Conservation (phyloP, 2,888 invertebrate genomes). For the Tipula confusa region DNA sequence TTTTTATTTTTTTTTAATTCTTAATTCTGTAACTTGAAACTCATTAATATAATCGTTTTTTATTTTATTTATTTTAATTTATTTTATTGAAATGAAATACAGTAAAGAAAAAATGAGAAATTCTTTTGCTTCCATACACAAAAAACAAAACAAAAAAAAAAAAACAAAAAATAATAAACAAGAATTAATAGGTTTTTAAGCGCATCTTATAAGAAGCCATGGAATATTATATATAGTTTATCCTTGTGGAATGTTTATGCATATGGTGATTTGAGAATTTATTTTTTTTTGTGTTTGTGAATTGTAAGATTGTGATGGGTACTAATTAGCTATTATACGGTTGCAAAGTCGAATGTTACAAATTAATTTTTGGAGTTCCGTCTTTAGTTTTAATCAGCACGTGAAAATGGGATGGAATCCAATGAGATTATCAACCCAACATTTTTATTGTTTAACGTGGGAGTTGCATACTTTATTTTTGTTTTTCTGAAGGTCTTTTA, state of each 20-base stretch:
- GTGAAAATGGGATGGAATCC: not conserved
- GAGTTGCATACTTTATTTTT: too few relatives aligned
- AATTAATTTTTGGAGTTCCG: not conserved
- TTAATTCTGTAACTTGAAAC: constrained; percentile 28
- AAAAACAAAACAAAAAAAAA: not conserved
- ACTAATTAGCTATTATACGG: constrained; percentile 12
- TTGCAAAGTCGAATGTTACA: not conserved
- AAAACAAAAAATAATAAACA: not conserved
- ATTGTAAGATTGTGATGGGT: constrained; percentile 21
- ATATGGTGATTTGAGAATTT: not conserved
- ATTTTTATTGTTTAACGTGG: too few relatives aligned
- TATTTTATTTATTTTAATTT: constrained; percentile 5
- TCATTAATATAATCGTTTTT: constrained; percentile 30
- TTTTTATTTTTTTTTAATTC: not conserved
- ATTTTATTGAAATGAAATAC: not conserved
- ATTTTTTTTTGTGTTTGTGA: not conserved
- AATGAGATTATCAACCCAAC: not conserved
- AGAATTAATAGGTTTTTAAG: constrained; percentile 12
- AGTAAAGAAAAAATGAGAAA: not conserved
- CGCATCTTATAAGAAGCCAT: constrained; percentile 20
- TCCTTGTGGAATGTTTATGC: not conserved
- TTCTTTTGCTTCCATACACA: not conserved
- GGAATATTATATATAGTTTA: constrained; percentile 20
- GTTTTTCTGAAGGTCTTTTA: too few relatives aligned
- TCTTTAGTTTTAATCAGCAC: not conserved